Evolutionary conservation across 2,888 invertebrate genomes (phyloP), one percentile per base, ranked within the genome.

Genomic region (Lepeophtheirus nordmannii): DNA sequence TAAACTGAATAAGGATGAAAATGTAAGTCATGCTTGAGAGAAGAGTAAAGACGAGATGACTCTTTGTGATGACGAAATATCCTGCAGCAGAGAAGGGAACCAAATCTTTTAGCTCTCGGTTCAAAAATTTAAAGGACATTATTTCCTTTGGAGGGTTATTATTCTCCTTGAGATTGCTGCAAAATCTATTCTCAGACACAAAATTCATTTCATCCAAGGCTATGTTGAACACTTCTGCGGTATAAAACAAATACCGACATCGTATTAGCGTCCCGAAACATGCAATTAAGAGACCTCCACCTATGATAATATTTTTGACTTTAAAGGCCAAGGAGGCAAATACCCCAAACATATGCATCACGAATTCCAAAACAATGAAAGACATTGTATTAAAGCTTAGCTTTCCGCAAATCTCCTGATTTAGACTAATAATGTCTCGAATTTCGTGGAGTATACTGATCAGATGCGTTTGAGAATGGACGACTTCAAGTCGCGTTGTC

Each of bases 1-100:
- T 46, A 46, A 46, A 46, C 17, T 46, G 53, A 46, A 46, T 46
- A 46, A 46, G 53, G 53, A 46, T 46, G 53, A 46, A 46, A 17
- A 46, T 46, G 8, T 46, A 46, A 17, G 53, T 46, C 2, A 46
- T n/a, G 53, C 53, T 46, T 2, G 53, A 46, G 53, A 46, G 53
- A n/a, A 46, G 14, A 46, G 8, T 46, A 46, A 46, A 46, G 53
- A 46, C 53, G 53, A 46, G 53, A n/a, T 46, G 53, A 17, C 53
- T 46, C 53, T 46, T 46, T 14, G 53, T 46, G 53, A 46, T 46
- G 14, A 17, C 53, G 8, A 46, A 46, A 17, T 46, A 46, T 46
- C 53, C 53, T n/a, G 53, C 14, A 17, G 53, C 53, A n/a, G 53
- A 46, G 53, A 46, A 46, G 17, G 53, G 53, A 46, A 46, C 53